Evolutionary conservation across 2,888 invertebrate genomes (phyloP).

Genomic region (Teleiodes luculella): DNA sequence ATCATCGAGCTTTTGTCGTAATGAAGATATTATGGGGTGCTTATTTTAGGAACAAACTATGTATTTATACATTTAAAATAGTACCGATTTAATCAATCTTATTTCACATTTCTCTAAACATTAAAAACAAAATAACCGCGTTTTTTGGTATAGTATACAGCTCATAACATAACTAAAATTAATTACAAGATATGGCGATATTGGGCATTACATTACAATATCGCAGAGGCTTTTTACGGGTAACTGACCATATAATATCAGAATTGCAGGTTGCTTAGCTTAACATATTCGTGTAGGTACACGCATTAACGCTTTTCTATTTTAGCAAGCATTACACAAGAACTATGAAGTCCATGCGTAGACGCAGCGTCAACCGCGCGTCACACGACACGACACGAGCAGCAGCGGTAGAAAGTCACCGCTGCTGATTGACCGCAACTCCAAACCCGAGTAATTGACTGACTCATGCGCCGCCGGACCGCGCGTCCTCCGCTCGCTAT

Average conservation of each 20-base stretch:
- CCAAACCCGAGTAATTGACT: constrained; percentile 39
- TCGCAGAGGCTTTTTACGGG: no score
- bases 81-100: no score
- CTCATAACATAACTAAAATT: no score
- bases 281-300: constrained; percentile 30
- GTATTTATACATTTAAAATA: no score
- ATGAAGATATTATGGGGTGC: no score
- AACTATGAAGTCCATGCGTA: constrained; percentile 28
- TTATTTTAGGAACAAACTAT: no score
- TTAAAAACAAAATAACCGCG: no score
- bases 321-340: constrained; percentile 66
- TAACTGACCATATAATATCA: background rate
- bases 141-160: no score
- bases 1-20: no score
- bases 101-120: no score
- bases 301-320: constrained; percentile 58
- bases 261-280: background rate
- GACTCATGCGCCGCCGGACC: constrained; percentile 51
- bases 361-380: background rate
- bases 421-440: constrained; percentile 21
- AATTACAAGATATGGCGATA: no score
- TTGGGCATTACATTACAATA: no score
- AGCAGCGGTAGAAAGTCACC: constrained; percentile 58
- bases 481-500: constrained; percentile 37
- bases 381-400: constrained; percentile 17